Conservation (phyloP, 92 coral and sea anemone species). For the Plumapathes pennacea region DNA sequence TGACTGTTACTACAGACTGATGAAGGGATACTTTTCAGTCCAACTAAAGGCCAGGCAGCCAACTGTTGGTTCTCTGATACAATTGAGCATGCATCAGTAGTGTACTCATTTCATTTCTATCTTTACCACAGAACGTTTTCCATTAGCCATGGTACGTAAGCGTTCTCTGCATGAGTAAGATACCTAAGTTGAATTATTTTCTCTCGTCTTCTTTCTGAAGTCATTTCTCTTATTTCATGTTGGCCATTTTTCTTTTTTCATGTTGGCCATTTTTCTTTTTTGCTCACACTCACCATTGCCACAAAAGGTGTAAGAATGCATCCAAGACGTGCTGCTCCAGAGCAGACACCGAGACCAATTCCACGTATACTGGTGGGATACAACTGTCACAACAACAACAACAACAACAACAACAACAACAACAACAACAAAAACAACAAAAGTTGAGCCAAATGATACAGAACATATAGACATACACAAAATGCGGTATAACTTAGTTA, state of each 20-base stretch:
- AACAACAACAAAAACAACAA: not conserved
- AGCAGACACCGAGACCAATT: slow-evolving; percentile 86
- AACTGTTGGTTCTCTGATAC: too few relatives aligned
- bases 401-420: not conserved
- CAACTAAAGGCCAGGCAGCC: too few relatives aligned
- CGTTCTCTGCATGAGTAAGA: too few relatives aligned
- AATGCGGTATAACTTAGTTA: not conserved
- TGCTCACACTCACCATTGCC: slow-evolving; percentile 77
- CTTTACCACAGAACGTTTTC: too few relatives aligned
- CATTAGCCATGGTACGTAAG: too few relatives aligned
- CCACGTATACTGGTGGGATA: slow-evolving; percentile 97
- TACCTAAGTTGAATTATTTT: too few relatives aligned
- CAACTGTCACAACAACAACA: slow-evolving; percentile 43
- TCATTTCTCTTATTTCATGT: not conserved
- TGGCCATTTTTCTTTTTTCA: not conserved
- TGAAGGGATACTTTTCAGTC: too few relatives aligned
- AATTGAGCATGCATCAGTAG: too few relatives aligned
- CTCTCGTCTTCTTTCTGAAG: not conserved
- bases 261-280: not conserved
- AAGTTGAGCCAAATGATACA: not conserved
- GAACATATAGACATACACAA: not conserved
- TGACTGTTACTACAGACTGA: not conserved
- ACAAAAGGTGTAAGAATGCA: slow-evolving; percentile 96
- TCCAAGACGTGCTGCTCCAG: slow-evolving; percentile 87
- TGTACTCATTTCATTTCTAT: not conserved